Percentiles rank a stretch among this genome's conserved stretches.
These are phyloP conservation scores for Pyrocoelia pectoralis DNA, from an alignment of 2,888 invertebrate species.

Conservation along the genomic window DNA sequence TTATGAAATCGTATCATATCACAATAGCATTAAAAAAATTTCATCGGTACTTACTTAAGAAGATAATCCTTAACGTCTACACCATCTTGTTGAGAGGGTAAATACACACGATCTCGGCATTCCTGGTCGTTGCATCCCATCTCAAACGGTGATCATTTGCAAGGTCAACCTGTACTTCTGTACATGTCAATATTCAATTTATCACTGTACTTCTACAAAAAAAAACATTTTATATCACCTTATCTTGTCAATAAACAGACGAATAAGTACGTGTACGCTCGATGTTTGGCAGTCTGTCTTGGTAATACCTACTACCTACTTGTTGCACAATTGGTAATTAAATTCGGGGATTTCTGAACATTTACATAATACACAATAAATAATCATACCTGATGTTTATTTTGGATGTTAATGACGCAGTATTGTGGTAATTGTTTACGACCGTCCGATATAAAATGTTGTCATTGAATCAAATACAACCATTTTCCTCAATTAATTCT, in stretches of 20 bases:
- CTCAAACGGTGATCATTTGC: constrained; percentile 20
- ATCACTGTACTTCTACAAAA: constrained; percentile 15
- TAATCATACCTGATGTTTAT: too few relatives aligned
- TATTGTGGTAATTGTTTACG: too few relatives aligned
- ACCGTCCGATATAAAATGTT: too few relatives aligned
- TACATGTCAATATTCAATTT: constrained; percentile 20
- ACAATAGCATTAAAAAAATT: too few relatives aligned
- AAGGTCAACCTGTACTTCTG: constrained; percentile 19
- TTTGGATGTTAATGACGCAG: too few relatives aligned
- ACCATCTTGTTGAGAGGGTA: constrained; percentile 38
- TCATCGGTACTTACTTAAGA: constrained; percentile 36
- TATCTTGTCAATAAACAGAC: constrained; percentile 18
- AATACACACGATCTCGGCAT: constrained; percentile 38
- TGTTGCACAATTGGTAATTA: not conserved
- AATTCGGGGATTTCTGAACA: too few relatives aligned
- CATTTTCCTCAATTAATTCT: too few relatives aligned
- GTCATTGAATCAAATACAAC: too few relatives aligned
- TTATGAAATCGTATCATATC: too few relatives aligned
- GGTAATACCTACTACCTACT: not conserved
- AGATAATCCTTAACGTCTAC: constrained; percentile 39
- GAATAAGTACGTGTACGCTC: not conserved
- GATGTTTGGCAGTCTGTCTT: not conserved
- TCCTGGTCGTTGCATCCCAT: constrained; percentile 30
- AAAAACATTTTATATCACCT: constrained; percentile 23
- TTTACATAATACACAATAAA: too few relatives aligned